Evolutionary conservation across 2,888 invertebrate species (phyloP).

Genomic region (Acronicta leporina): DNA sequence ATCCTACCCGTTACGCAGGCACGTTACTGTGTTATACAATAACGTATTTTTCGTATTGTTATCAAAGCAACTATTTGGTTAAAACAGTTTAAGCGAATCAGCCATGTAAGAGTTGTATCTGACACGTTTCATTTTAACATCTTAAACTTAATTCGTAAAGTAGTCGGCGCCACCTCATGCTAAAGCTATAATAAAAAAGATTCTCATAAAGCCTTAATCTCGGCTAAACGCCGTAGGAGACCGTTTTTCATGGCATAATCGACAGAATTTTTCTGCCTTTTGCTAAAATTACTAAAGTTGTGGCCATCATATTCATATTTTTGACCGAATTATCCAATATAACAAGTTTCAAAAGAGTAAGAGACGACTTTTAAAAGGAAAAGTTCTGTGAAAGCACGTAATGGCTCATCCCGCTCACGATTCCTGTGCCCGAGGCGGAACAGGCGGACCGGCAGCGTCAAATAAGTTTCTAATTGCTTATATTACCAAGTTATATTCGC

Average conservation of each 20-base stretch:
- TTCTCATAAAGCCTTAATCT: conserved; percentile 66
- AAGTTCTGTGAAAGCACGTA: conserved; percentile 87
- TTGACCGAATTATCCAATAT: conserved; percentile 86
- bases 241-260: conserved; percentile 80
- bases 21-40: too few species aligned
- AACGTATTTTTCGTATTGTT: too few species aligned
- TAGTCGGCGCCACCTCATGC: conserved; percentile 48
- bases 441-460: conserved; percentile 87
- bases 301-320: conserved; percentile 86
- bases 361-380: conserved; percentile 88
- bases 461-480: conserved; percentile 89
- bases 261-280: conserved; percentile 75
- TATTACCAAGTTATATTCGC: conserved; percentile 88
- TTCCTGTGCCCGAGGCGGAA: conserved; percentile 84
- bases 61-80: too few species aligned
- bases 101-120: conserved; percentile 27
- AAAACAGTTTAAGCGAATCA: conserved; percentile 11
- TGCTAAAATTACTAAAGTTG: conserved; percentile 84
- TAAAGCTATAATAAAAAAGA: conserved; percentile 57
- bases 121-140: conserved; percentile 34
- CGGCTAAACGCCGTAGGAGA: conserved; percentile 72
- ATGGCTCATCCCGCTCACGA: conserved; percentile 88
- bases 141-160: conserved; percentile 47
- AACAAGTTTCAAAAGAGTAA: conserved; percentile 87
- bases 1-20: too few species aligned